These are phyloP conservation scores for Tortrix viridana DNA, from an alignment of 2,888 invertebrate species.

Conservation along the genomic window DNA sequence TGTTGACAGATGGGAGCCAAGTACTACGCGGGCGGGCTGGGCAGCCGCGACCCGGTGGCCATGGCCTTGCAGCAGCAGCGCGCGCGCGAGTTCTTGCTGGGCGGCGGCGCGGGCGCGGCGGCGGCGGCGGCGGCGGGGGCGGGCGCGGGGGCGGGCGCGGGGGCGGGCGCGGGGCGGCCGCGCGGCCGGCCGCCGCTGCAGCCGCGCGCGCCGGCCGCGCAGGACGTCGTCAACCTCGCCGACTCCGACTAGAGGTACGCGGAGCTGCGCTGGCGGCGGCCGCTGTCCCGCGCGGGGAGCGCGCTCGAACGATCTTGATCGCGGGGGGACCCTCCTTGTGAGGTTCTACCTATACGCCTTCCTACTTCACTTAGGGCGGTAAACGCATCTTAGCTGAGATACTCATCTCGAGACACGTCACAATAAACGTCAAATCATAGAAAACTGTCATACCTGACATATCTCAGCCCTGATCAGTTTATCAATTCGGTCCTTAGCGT, in stretches of 20 bases:
- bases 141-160: conserved; percentile 36
- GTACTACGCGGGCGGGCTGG: conserved; percentile 80
- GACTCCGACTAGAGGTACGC: conserved; percentile 41
- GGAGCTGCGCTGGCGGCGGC: conserved; percentile 10
- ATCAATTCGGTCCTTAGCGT: too few species aligned
- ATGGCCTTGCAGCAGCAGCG: conserved; percentile 79
- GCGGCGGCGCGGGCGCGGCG: conserved; percentile 13
- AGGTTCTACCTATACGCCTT: too few species aligned
- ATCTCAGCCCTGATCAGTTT: too few species aligned
- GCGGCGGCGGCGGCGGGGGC: neutral
- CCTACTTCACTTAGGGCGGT: too few species aligned
- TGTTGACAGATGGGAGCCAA: conserved; percentile 70
- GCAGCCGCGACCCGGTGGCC: conserved; percentile 80
- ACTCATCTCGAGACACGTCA: too few species aligned
- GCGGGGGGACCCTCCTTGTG: too few species aligned
- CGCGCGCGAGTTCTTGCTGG: conserved; percentile 27
- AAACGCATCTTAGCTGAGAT: too few species aligned
- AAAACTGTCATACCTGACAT: too few species aligned
- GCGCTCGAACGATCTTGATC: too few species aligned
- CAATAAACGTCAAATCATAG: too few species aligned
- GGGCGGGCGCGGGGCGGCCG: conserved; percentile 44
- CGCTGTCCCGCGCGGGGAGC: conserved; percentile 40
- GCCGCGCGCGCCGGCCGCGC: conserved; percentile 47
- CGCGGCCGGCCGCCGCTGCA: conserved; percentile 59
- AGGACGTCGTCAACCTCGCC: conserved; percentile 74